Evolutionary conservation across 2,888 invertebrate species (phyloP), one percentile per base, ranked within the genome.

Genomic region (Anorthoa munda): DNA sequence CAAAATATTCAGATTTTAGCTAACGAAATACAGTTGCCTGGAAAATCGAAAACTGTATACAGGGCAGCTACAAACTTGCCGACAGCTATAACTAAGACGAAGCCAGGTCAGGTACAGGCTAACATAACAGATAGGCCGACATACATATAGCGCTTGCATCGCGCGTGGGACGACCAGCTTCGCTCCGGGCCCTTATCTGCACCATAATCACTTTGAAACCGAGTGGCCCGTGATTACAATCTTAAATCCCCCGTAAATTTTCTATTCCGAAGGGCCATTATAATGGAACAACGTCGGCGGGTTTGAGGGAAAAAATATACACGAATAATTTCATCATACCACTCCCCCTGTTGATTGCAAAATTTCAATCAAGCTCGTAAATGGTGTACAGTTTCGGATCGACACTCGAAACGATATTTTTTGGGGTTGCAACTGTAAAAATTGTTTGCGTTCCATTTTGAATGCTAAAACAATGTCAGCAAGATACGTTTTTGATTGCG

Each of bases 341-440:
- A 90, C 93, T 93, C 94, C 95, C 95, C 95, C 92, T 93, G 94
- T 94, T 95, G 95, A 95, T 96, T 96, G 96, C 95, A 86, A 96
- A 96, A 96, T 96, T 96, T 96, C 96, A 96, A 96, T 96, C 96
- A 96, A 94, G 91, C 93, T 91, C 93, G 94, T 95, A 95, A 96
- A 95, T 95, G 95, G 96, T 94, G 90, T 93, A 95, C 95, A 92
- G 93, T 92, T 93, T 93, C 93, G 93, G 90, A 95, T 95, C 95
- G 95, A 95, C 95, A 95, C 94, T 94, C 93, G 89, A 92, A 93
- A 94, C 93, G 91, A 92, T 92, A 87, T 95, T 95, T 95, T 95
- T 94, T 93, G 93, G 95, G 95, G 94, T 93, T 92, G 92, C 90
- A 91, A 88, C 87, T 83, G 76, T 82, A 86, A 72, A 86, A 86